Conservation (phyloP, 2,113 vertebrate species). For the Cygnus buccinator region DNA sequence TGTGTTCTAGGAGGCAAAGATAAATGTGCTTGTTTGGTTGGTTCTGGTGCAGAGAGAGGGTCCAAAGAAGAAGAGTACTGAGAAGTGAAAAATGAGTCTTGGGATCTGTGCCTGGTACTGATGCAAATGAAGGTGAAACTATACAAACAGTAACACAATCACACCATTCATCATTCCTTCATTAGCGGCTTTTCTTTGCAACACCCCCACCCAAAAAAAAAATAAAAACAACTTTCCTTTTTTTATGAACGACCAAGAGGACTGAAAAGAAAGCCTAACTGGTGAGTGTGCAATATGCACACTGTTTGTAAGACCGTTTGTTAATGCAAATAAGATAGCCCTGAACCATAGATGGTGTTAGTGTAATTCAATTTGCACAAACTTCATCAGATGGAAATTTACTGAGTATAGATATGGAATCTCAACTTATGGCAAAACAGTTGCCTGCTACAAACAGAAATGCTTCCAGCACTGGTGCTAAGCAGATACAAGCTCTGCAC, state of each 20-base stretch:
- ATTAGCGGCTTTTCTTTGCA: constrained; percentile 75
- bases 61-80: constrained; percentile 58
- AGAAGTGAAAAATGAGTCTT: constrained; percentile 66
- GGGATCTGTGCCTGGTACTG: constrained; percentile 81
- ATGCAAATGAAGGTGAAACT: constrained; percentile 83
- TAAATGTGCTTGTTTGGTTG: constrained; percentile 50
- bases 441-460: not conserved
- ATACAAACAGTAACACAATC: constrained; percentile 81
- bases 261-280: constrained; percentile 71
- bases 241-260: constrained; percentile 46
- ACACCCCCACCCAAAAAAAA: constrained; percentile 50
- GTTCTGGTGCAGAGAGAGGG: constrained; percentile 7
- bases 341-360: constrained; percentile 28
- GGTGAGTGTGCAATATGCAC: constrained; percentile 36
- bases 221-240: constrained; percentile 63
- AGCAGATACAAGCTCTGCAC: not conserved
- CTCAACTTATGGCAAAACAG: not conserved
- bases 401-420: not conserved
- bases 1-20: constrained; percentile 38
- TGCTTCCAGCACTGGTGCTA: not conserved
- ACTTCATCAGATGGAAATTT: not conserved
- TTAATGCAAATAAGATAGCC: constrained; percentile 48
- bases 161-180: constrained; percentile 77
- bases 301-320: constrained; percentile 31
- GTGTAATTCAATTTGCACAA: constrained; percentile 25